A percentile compares a stretch with the other conserved stretches of the same genome.
Evolutionary conservation across 2,888 invertebrate species (phyloP).

Genomic region (Andrena hattorfiana): DNA sequence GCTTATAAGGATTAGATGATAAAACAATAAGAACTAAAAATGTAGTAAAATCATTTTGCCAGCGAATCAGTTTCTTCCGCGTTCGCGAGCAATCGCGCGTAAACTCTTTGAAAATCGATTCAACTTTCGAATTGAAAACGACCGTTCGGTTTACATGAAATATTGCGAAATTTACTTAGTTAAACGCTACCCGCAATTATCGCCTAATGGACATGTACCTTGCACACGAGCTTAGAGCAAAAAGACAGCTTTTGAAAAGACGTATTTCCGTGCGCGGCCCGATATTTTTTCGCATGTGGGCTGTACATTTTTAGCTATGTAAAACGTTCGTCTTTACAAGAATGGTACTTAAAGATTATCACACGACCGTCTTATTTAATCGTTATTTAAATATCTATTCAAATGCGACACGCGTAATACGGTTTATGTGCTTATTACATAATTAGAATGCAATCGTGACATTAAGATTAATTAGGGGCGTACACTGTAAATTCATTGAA

Average conservation of each 20-base stretch:
- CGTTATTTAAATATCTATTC: constrained; percentile 49
- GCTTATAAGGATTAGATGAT: background rate
- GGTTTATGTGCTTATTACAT: constrained; percentile 49
- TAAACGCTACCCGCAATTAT: constrained; percentile 17
- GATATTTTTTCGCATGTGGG: constrained; percentile 64
- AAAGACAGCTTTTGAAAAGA: constrained; percentile 32
- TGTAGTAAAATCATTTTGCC: constrained; percentile 8
- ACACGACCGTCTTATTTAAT: constrained; percentile 49
- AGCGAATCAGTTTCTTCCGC: too few relatives aligned
- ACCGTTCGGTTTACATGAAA: constrained; percentile 17
- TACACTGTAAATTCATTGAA: constrained; percentile 57
- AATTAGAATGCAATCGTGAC: constrained; percentile 63
- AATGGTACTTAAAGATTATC: constrained; percentile 54
- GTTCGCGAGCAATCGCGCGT: background rate
- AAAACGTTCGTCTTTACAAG: constrained; percentile 49
- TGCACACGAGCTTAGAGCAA: constrained; percentile 27
- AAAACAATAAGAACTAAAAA: background rate
- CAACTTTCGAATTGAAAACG: constrained; percentile 30
- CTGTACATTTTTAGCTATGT: constrained; percentile 54
- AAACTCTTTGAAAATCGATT: constrained; percentile 15
- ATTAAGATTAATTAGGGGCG: constrained; percentile 57
- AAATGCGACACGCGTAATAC: constrained; percentile 53
- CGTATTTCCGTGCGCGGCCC: constrained; percentile 51
- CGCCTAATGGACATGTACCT: constrained; percentile 22
- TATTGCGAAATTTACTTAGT: constrained; percentile 9